Percentiles rank a stretch among this genome's conserved stretches.
phyloP scores from a whole-genome alignment of 23 tunicate genomes.

The Styela plicata region DNA sequence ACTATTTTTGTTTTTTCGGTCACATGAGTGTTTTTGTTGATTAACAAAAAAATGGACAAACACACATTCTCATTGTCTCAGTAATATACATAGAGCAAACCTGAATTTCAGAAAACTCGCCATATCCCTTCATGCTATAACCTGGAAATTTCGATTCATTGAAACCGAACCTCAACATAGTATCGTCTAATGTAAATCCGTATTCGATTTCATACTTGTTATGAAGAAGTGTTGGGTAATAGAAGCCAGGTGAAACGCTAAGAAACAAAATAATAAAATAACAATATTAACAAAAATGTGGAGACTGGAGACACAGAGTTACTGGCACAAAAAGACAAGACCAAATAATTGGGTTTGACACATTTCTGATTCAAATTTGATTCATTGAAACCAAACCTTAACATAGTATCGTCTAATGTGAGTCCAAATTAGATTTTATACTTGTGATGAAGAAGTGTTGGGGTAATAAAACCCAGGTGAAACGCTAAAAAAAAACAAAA shows the following conservation, averaged over 20 bases:
- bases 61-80: too few species aligned
- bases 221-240: slow-evolving; percentile 77
- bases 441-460: slow-evolving; percentile 76
- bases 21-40: too few species aligned
- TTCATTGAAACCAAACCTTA: slow-evolving; percentile 69
- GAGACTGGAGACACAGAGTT: too few species aligned
- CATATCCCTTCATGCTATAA: slow-evolving; percentile 77
- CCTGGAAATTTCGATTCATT: slow-evolving; percentile 56
- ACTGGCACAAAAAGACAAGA: too few species aligned
- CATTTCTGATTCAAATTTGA: too few species aligned
- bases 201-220: slow-evolving; percentile 78
- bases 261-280: slow-evolving; percentile 7
- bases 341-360: too few species aligned
- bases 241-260: slow-evolving; percentile 51
- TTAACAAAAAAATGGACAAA: too few species aligned
- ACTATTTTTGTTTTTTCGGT: too few species aligned
- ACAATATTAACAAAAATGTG: too few species aligned
- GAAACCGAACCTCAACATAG: slow-evolving; percentile 56
- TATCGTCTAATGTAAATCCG: slow-evolving; percentile 48
- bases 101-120: slow-evolving; percentile 79
- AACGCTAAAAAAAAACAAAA: slow-evolving; percentile 23
- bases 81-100: slow-evolving; percentile 38
- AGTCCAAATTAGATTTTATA: slow-evolving; percentile 76
- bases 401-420: slow-evolving; percentile 33
- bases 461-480: slow-evolving; percentile 57